phyloP scores from a whole-genome alignment of 2,888 invertebrate species.

The Apeira syringaria region DNA sequence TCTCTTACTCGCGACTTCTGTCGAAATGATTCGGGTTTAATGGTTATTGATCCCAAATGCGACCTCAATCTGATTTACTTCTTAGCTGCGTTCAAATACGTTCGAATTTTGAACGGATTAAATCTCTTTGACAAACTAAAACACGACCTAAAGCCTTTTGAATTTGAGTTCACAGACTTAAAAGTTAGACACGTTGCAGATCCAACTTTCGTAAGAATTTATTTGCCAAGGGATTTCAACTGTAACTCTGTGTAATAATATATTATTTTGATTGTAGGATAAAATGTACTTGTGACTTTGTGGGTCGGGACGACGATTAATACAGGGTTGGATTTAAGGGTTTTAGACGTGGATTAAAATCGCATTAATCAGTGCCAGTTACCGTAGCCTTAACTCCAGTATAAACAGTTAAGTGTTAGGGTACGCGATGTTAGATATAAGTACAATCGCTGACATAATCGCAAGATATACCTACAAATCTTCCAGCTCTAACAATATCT shows the following conservation, averaged over 20 bases:
- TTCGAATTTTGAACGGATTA: slow-evolving; percentile 29
- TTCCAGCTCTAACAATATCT: too few species aligned
- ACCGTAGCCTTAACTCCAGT: slow-evolving; percentile 77
- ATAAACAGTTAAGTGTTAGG: slow-evolving; percentile 84
- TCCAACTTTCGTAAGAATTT: slow-evolving; percentile 46
- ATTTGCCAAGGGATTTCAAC: slow-evolving; percentile 35
- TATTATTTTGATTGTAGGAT: slow-evolving; percentile 47
- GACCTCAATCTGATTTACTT: slow-evolving; percentile 41
- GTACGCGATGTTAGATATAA: slow-evolving; percentile 65
- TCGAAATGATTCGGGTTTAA: slow-evolving; percentile 70
- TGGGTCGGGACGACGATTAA: slow-evolving; percentile 79
- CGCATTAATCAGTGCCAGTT: slow-evolving; percentile 87
- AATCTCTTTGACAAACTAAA: slow-evolving; percentile 47
- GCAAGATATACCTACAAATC: too few species aligned
- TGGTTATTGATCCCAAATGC: slow-evolving; percentile 71
- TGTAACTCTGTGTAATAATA: slow-evolving; percentile 43
- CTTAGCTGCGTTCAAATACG: slow-evolving; percentile 37
- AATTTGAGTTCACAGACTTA: slow-evolving; percentile 72
- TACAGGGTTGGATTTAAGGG: slow-evolving; percentile 83
- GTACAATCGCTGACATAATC: slow-evolving; percentile 47
- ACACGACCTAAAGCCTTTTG: slow-evolving; percentile 64
- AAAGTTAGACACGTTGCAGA: slow-evolving; percentile 60
- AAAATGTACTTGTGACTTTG: slow-evolving; percentile 65
- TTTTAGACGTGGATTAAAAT: slow-evolving; percentile 86
- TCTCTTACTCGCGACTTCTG: slow-evolving; percentile 65